Conservation (phyloP, 2,113 vertebrate species). For the Emberiza fucata region DNA sequence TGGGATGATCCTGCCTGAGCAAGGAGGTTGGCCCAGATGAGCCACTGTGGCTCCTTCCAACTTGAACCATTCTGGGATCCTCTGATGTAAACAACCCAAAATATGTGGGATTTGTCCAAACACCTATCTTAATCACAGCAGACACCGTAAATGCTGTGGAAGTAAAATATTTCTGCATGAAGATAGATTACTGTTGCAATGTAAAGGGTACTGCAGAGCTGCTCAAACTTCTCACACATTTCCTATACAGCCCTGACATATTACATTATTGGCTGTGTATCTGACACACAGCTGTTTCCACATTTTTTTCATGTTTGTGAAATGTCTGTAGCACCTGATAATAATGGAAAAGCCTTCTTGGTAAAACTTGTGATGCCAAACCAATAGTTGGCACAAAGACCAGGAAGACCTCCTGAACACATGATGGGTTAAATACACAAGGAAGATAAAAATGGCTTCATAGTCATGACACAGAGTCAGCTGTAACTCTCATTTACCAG, state of each 20-base stretch:
- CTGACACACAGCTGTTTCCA: neutral
- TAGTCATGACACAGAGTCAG: neutral
- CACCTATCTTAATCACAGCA: neutral
- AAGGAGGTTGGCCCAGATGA: neutral
- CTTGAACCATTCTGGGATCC: neutral
- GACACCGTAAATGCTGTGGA: neutral
- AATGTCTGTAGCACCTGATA: neutral
- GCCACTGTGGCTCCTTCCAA: neutral
- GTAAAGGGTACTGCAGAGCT: neutral
- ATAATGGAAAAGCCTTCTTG: neutral
- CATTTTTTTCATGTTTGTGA: neutral
- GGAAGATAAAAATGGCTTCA: neutral
- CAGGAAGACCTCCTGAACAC: neutral
- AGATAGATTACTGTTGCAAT: neutral
- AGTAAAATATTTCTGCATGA: neutral
- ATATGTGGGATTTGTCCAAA: neutral
- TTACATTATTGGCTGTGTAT: rapidly evolving
- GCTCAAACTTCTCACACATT: neutral
- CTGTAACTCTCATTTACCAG: neutral
- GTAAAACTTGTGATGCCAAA: neutral
- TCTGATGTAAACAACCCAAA: neutral
- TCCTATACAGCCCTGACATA: neutral
- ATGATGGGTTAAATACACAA: neutral
- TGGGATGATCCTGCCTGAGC: neutral
- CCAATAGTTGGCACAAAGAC: neutral